Conservation (phyloP, 2,113 vertebrate genomes). For the Scalopus aquaticus region DNA sequence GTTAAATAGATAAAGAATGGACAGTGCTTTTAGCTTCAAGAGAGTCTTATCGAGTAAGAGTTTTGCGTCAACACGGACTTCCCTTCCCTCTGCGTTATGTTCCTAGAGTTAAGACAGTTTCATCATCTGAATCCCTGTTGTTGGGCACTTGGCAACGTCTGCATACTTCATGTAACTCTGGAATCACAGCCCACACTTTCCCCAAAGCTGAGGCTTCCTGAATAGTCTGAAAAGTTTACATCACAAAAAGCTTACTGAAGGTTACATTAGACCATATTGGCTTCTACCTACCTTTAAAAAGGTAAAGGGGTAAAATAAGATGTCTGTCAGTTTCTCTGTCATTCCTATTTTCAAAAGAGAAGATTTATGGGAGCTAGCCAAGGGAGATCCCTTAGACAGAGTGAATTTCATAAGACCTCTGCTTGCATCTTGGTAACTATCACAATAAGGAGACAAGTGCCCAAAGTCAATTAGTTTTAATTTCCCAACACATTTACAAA, state of each 20-base stretch:
- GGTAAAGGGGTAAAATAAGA: neutral
- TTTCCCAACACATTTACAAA: neutral
- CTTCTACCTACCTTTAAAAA: constrained; percentile 3
- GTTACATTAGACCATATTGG: neutral
- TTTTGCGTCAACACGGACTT: constrained; percentile 13
- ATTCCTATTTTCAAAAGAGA: neutral
- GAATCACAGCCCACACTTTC: neutral
- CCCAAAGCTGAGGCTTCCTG: neutral
- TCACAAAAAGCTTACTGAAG: neutral
- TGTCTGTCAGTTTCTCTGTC: neutral
- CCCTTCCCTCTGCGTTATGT: neutral
- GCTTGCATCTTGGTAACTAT: neutral
- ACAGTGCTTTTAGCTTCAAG: neutral
- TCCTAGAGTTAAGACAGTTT: neutral
- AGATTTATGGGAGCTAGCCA: neutral
- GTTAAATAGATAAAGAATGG: neutral
- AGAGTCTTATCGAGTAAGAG: neutral
- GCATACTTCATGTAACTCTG: neutral
- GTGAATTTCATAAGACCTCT: neutral
- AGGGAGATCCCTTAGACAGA: neutral
- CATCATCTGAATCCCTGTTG: neutral
- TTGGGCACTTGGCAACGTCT: neutral
- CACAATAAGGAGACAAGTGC: neutral
- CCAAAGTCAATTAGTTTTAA: neutral
- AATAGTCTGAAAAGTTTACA: neutral